Conservation (phyloP, 2,797 vertebrate genomes). For the Tapera naevia region DNA sequence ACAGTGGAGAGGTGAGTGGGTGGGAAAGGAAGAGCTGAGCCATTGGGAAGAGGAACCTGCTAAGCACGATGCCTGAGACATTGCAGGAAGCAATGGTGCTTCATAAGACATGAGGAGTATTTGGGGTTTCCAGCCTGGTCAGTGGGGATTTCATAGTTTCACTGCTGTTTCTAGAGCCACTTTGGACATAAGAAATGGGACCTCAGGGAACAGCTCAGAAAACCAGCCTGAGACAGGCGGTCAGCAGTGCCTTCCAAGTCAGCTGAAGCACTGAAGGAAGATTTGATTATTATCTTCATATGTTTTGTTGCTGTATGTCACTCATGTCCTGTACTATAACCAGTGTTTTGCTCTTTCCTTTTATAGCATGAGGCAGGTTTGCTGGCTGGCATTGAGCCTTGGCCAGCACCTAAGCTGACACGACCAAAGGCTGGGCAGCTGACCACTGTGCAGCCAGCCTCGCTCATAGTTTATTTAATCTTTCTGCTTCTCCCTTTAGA, state of each 20-base stretch:
- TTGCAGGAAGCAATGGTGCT: not conserved
- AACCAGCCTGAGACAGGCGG: not conserved
- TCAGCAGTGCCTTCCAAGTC: not conserved
- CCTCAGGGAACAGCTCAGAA: not conserved
- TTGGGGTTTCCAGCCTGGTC: not conserved
- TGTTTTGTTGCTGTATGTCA: not conserved
- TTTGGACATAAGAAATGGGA: not conserved
- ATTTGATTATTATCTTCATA: not conserved
- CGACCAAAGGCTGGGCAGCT: not conserved
- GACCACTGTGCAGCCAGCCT: accelerated
- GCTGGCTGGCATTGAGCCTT: not conserved
- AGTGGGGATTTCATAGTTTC: not conserved
- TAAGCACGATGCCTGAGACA: not conserved
- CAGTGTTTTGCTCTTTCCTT: not conserved
- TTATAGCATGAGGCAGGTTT: not conserved
- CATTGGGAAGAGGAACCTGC: not conserved
- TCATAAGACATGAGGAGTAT: accelerated
- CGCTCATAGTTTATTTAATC: accelerated
- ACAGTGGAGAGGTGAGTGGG: accelerated
- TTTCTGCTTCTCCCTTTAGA: constrained; percentile 50
- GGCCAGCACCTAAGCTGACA: not conserved
- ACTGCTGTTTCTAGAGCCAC: not conserved
- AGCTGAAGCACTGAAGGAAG: not conserved
- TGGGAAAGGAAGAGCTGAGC: not conserved
- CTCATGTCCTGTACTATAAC: not conserved